phyloP scores from a whole-genome alignment of 1,140 invertebrate species.

The Bicyclus anynana region DNA sequence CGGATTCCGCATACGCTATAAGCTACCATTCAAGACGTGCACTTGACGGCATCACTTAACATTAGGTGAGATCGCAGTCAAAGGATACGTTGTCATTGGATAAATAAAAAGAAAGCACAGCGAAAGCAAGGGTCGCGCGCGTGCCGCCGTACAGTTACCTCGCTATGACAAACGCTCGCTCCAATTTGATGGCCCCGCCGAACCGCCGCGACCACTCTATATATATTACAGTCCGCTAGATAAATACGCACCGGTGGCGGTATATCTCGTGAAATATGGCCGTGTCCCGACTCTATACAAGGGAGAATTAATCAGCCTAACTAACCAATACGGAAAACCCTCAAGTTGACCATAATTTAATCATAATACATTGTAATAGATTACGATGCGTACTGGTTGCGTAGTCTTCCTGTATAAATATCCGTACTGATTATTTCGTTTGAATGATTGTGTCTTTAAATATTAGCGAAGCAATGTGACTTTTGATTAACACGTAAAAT shows the following conservation, averaged over 20 bases:
- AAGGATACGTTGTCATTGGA: not conserved
- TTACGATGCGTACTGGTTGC: not conserved
- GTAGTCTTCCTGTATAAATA: not conserved
- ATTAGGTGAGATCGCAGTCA: too few species aligned
- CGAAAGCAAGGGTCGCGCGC: conserved; percentile 17
- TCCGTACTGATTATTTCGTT: too few species aligned
- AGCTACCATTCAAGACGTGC: too few species aligned
- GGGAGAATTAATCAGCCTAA: conserved; percentile 26
- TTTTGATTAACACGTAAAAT: too few species aligned
- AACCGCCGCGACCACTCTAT: conserved; percentile 21
- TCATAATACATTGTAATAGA: conserved; percentile 15
- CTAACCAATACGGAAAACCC: conserved; percentile 25
- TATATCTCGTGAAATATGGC: conserved; percentile 17
- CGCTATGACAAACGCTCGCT: conserved; percentile 34
- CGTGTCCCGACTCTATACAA: conserved; percentile 14
- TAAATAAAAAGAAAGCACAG: not conserved
- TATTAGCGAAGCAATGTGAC: too few species aligned
- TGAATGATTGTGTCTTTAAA: too few species aligned
- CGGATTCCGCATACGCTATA: too few species aligned
- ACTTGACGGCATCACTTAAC: too few species aligned
- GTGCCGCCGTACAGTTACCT: conserved; percentile 35
- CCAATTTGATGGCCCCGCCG: conserved; percentile 31
- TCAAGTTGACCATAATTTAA: conserved; percentile 17
- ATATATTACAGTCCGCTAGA: conserved; percentile 8
- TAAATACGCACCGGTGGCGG: not conserved